These are phyloP conservation scores for Pantherophis guttatus DNA, from an alignment of 2,113 vertebrate genomes.

Conservation along the genomic window DNA sequence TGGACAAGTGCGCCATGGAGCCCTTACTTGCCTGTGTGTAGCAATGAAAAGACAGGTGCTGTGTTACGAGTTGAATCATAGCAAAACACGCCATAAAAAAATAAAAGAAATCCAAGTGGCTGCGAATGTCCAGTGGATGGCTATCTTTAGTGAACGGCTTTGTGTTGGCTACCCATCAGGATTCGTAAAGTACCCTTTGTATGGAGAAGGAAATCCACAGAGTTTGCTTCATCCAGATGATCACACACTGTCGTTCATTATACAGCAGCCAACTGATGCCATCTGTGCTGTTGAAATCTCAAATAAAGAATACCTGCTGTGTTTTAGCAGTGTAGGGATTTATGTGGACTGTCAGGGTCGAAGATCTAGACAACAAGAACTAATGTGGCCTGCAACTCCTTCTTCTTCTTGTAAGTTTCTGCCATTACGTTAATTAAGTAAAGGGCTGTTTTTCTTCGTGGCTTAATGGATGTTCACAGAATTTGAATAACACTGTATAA, in stretches of 20 bases:
- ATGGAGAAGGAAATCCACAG: constrained; percentile 79
- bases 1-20: constrained; percentile 80
- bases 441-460: background rate
- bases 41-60: constrained; percentile 95
- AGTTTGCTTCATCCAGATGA: constrained; percentile 91
- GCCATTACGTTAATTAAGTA: background rate
- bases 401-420: constrained; percentile 87
- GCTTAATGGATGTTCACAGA: background rate
- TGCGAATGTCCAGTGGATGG: constrained; percentile 92
- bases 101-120: constrained; percentile 92
- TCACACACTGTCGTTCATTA: constrained; percentile 91
- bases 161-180: constrained; percentile 93
- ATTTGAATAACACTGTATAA: background rate
- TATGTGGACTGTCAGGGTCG: constrained; percentile 97
- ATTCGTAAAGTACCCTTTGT: constrained; percentile 87
- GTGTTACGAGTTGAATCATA: constrained; percentile 94
- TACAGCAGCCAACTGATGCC: constrained; percentile 87
- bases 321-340: constrained; percentile 93
- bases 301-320: constrained; percentile 94
- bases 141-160: constrained; percentile 87
- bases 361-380: constrained; percentile 92
- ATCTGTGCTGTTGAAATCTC: constrained; percentile 96
- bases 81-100: constrained; percentile 87
- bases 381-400: constrained; percentile 95
- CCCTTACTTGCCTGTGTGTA: constrained; percentile 89